Evolutionary conservation across 2,797 vertebrate species (phyloP), one percentile per base, ranked within the genome.

Genomic region (Microctenopoma lineatum): DNA sequence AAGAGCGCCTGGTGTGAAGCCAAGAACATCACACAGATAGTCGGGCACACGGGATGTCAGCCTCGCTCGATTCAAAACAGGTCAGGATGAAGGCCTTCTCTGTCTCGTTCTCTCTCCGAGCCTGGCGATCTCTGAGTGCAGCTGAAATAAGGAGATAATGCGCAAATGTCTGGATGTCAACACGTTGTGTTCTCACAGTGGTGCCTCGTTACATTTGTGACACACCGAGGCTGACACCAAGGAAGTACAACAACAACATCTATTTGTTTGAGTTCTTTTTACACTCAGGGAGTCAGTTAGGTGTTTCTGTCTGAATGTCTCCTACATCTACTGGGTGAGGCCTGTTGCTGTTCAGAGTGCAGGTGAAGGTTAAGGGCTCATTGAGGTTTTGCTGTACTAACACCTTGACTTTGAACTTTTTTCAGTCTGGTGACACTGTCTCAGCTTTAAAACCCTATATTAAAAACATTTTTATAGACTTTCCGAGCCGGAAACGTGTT

Each of bases 11-110:
- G 98, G 98, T 99, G 98, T 0, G 97, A 99, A 80, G 97, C 98
- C 75, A 99, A 98, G 94, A 98, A 98, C 94, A 99, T 99, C 95
- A 99, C 98, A 65, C 98, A 99, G 94, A 99, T 99, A 21, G 97
- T 99, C 82, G 97, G 97, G 73, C 97, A 99, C 94, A 96, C 94
- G 0, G 97, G 98, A 92, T 99, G 98, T 75, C 96, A 96, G 90
- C 94, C 97, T 79, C 97, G 95, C 80, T 97, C 97, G 89, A 97
- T 99, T 92, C 96, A 98, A 93, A 99, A 99, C 95, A 97, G 97
- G 98, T 99, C 93, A n/a, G 74, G 70, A 77, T 84, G 73, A 86
- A 88, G 74, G 79, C 59, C 61, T 59, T 66, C 72, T 80, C 85
- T 87, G 79, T 84, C 73, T 72, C 53, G 51, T 15, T 18, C 29